phyloP scores from a whole-genome alignment of 2,113 vertebrate genomes.

The Leuciscus idus region DNA sequence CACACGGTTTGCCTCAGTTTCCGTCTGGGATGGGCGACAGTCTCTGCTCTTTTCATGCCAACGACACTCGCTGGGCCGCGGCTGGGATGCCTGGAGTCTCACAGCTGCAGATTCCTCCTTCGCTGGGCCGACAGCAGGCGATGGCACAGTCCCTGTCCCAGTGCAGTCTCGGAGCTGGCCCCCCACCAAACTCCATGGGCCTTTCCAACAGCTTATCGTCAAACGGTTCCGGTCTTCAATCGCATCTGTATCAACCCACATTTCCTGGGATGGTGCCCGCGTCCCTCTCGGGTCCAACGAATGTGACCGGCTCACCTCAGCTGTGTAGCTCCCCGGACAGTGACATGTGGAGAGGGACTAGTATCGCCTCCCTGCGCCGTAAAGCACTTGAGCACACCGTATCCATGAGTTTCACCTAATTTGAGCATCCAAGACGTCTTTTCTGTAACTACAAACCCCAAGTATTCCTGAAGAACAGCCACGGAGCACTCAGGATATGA shows the following conservation, averaged over 20 bases:
- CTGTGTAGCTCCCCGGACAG: constrained; percentile 96
- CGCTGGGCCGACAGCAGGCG: constrained; percentile 88
- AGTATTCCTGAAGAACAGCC: constrained; percentile 48
- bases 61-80: constrained; percentile 94
- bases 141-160: constrained; percentile 96
- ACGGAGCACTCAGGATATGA: constrained; percentile 54
- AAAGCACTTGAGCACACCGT: constrained; percentile 99
- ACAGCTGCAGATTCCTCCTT: constrained; percentile 89
- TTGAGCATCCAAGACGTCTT: constrained; percentile 14
- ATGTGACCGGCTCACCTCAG: constrained; percentile 93
- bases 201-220: constrained; percentile 93
- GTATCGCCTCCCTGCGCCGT: constrained; percentile 96
- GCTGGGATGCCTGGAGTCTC: constrained; percentile 92
- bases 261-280: constrained; percentile 95
- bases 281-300: constrained; percentile 90
- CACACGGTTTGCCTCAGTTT: constrained; percentile 91
- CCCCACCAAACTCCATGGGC: constrained; percentile 92
- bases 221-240: constrained; percentile 93
- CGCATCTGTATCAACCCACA: constrained; percentile 95
- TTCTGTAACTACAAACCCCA: constrained; percentile 35
- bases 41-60: constrained; percentile 97
- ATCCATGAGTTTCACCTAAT: constrained; percentile 99
- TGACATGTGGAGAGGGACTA: constrained; percentile 99
- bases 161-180: constrained; percentile 90
- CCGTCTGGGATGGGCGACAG: constrained; percentile 94